These are phyloP conservation scores for Calephelis nemesis DNA, from an alignment of 1,140 invertebrate genomes.

Conservation along the genomic window DNA sequence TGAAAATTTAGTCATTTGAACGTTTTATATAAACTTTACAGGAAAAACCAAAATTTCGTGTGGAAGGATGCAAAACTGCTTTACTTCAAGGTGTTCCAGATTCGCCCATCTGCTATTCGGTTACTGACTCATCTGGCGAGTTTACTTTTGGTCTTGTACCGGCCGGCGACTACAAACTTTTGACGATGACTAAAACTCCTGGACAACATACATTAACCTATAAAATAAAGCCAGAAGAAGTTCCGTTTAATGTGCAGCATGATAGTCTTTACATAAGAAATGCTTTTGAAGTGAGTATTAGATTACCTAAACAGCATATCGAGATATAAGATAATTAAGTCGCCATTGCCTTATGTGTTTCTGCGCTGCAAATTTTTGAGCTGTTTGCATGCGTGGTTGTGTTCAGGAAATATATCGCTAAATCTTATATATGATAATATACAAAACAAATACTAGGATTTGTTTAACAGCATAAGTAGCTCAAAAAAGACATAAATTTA, in stretches of 20 bases:
- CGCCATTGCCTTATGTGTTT: too few species aligned
- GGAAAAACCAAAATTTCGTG: slow-evolving; percentile 61
- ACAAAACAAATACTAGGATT: too few species aligned
- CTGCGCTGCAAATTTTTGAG: too few species aligned
- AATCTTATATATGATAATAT: too few species aligned
- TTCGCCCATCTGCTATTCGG: slow-evolving; percentile 87
- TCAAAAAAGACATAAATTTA: too few species aligned
- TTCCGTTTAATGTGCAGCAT: slow-evolving; percentile 86
- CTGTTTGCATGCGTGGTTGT: too few species aligned
- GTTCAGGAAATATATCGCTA: too few species aligned
- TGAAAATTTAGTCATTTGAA: too few species aligned
- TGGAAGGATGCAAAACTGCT: slow-evolving; percentile 81
- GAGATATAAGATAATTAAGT: too few species aligned
- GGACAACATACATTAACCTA: slow-evolving; percentile 59
- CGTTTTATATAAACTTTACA: slow-evolving; percentile 25
- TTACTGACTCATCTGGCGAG: slow-evolving; percentile 85
- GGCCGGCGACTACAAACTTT: slow-evolving; percentile 86
- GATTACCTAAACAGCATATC: too few species aligned
- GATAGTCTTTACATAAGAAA: slow-evolving; percentile 85
- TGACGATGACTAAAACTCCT: slow-evolving; percentile 55
- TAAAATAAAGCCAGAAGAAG: slow-evolving; percentile 85
- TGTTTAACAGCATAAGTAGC: too few species aligned
- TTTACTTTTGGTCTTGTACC: slow-evolving; percentile 90
- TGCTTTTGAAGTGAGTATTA: slow-evolving; percentile 85
- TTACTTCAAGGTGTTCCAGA: slow-evolving; percentile 80